These are phyloP conservation scores for Crotalus tigris DNA, from an alignment of 2,113 vertebrate species.

Conservation along the genomic window DNA sequence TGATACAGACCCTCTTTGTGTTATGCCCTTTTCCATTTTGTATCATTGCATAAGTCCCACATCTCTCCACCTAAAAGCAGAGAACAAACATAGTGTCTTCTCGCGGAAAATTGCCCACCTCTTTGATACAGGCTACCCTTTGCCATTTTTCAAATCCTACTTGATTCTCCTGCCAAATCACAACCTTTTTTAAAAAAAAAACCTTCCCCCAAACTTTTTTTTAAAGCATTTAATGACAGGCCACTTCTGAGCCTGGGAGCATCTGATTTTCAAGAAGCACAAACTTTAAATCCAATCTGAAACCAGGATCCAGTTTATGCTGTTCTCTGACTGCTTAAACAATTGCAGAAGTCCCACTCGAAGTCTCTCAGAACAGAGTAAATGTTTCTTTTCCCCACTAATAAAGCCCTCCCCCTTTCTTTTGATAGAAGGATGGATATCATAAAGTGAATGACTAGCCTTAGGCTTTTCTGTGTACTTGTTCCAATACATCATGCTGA, in stretches of 20 bases:
- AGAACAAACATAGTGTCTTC: background rate
- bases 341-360: background rate
- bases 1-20: background rate
- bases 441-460: conserved; percentile 54
- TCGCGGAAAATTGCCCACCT: background rate
- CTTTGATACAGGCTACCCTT: background rate
- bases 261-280: background rate
- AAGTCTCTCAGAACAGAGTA: background rate
- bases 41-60: background rate
- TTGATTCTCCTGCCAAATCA: background rate
- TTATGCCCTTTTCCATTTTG: background rate
- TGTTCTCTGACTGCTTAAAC: background rate
- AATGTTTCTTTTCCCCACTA: conserved; percentile 2
- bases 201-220: background rate
- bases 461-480: conserved; percentile 61
- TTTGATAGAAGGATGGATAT: conserved; percentile 21
- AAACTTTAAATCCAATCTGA: background rate
- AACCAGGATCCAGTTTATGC: background rate
- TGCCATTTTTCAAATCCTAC: background rate
- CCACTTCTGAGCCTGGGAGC: no score
- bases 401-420: background rate
- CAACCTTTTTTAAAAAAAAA: background rate
- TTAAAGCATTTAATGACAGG: background rate
- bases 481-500: conserved; percentile 49
- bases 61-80: background rate